Conservation (phyloP, 1,140 invertebrate genomes). For the Wasmannia auropunctata region DNA sequence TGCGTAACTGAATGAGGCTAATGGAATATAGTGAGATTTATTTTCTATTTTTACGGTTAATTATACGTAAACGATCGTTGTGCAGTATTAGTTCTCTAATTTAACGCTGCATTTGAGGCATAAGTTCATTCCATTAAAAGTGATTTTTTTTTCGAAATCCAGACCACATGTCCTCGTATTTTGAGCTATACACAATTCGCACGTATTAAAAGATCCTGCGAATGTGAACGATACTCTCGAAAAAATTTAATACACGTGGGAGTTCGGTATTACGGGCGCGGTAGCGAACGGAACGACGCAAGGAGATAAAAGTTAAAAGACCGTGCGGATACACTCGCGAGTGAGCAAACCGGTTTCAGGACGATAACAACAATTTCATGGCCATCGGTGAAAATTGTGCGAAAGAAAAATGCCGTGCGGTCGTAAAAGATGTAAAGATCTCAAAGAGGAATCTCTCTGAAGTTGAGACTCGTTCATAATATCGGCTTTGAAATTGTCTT, state of each 20-base stretch:
- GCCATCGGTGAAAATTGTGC: conserved; percentile 72
- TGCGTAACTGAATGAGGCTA: neutral
- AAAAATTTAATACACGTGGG: conserved; percentile 42
- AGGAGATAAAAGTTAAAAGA: conserved; percentile 50
- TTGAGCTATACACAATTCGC: conserved; percentile 8
- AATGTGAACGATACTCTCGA: neutral
- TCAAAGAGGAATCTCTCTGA: conserved; percentile 12
- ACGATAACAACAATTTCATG: conserved; percentile 73
- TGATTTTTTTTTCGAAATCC: neutral
- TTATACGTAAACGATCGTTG: conserved; percentile 10
- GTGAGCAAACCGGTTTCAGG: conserved; percentile 67
- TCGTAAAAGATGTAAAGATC: conserved; percentile 57
- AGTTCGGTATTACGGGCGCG: conserved; percentile 21
- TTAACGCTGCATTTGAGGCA: conserved; percentile 3
- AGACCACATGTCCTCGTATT: neutral
- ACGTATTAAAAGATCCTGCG: conserved; percentile 8
- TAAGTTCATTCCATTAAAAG: conserved; percentile 8
- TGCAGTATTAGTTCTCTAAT: conserved; percentile 16
- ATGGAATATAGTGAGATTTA: conserved; percentile 22
- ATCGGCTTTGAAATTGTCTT: conserved; percentile 47
- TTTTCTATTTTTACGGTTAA: conserved; percentile 12
- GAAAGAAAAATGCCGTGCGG: conserved; percentile 64
- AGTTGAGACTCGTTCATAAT: conserved; percentile 2
- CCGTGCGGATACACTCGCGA: conserved; percentile 11
- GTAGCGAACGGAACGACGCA: conserved; percentile 30